phyloP scores from a whole-genome alignment of 2,797 vertebrate genomes.

The Dipus sagitta region DNA sequence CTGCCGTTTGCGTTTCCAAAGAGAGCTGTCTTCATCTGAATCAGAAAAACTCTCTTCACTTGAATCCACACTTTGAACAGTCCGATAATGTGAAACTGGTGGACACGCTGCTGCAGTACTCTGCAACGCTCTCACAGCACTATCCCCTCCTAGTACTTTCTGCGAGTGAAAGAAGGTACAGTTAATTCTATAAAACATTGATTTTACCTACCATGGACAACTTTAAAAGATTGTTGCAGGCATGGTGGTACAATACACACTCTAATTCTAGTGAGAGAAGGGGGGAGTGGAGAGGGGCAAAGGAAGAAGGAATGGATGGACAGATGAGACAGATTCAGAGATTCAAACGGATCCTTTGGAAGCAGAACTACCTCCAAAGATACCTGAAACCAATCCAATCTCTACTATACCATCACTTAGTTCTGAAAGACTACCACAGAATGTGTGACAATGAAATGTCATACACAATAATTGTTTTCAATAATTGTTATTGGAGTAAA shows the following conservation, averaged over 20 bases:
- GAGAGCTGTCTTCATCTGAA: conserved; percentile 91
- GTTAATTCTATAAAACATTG: neutral
- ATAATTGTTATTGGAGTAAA: neutral
- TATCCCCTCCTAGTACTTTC: conserved; percentile 80
- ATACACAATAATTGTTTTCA: neutral
- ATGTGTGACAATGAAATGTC: neutral
- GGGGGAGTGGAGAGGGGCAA: neutral
- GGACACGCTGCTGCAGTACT: conserved; percentile 74
- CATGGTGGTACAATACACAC: neutral
- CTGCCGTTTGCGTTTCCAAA: conserved; percentile 94
- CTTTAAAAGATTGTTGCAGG: neutral
- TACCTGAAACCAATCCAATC: neutral
- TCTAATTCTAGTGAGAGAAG: neutral
- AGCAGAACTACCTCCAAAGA: conserved; percentile 16
- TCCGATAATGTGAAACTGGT: conserved; percentile 90
- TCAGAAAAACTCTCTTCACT: conserved; percentile 94
- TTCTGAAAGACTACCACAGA: neutral
- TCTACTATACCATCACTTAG: neutral
- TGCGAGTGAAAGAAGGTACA: conserved; percentile 77
- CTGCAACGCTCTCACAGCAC: conserved; percentile 87
- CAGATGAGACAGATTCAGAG: neutral
- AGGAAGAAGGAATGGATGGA: neutral
- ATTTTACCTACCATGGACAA: neutral
- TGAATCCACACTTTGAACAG: conserved; percentile 87
- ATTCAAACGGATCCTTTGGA: neutral